Conservation (phyloP, 2,113 vertebrate genomes). For the Caretta caretta region DNA sequence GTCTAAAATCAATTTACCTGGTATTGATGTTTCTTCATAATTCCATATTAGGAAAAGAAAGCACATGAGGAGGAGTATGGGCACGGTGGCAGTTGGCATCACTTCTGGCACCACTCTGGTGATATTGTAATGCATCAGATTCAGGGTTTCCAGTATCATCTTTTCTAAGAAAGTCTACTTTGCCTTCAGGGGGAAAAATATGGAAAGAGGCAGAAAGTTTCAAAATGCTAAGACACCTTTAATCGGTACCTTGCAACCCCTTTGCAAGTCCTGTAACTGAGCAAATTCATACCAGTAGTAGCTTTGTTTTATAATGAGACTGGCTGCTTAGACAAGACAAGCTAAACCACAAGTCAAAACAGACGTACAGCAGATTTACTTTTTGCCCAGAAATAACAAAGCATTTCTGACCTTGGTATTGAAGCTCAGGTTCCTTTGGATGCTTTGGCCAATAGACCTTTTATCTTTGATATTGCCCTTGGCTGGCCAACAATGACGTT, state of each 20-base stretch:
- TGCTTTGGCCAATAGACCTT: constrained; percentile 58
- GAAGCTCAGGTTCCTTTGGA: constrained; percentile 65
- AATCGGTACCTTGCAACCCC: neutral
- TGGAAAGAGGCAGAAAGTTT: neutral
- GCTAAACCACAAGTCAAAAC: constrained; percentile 83
- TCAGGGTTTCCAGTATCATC: constrained; percentile 75
- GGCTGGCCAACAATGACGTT: constrained; percentile 61
- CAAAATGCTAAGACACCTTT: neutral
- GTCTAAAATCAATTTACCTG: constrained; percentile 80
- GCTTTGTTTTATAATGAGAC: constrained; percentile 64
- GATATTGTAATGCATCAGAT: constrained; percentile 66
- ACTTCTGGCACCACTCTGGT: constrained; percentile 57
- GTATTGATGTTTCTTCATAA: constrained; percentile 77
- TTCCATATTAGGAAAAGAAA: constrained; percentile 82
- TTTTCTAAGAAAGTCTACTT: constrained; percentile 33
- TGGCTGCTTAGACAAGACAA: constrained; percentile 75
- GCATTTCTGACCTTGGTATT: constrained; percentile 83
- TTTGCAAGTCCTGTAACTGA: neutral
- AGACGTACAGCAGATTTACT: constrained; percentile 66
- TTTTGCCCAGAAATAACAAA: constrained; percentile 76
- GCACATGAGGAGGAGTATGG: constrained; percentile 82
- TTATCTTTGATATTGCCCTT: constrained; percentile 78
- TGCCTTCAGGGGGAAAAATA: neutral
- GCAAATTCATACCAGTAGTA: neutral
- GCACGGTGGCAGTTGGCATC: constrained; percentile 58